Evolutionary conservation across 37 sponge, comb jelly and placozoan genomes (phyloP).

Genomic region (Diacarnus erythraeanus): DNA sequence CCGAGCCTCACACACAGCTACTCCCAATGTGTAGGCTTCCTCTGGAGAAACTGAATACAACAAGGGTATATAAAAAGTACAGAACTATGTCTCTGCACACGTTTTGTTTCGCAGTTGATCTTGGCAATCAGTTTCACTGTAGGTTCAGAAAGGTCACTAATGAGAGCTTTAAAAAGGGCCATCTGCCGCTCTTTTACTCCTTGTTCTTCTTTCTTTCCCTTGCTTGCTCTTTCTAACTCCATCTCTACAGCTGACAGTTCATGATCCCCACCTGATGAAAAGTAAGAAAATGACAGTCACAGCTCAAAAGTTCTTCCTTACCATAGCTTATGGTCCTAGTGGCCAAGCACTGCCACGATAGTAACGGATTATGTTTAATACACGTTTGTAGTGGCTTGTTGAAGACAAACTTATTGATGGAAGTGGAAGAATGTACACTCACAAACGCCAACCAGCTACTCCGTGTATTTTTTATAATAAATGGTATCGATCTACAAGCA

Average conservation of each 20-base stretch:
- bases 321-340: too few relatives aligned
- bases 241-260: constrained; percentile 11
- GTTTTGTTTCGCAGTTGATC: constrained; percentile 37
- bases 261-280: constrained; percentile 2
- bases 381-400: too few relatives aligned
- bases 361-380: too few relatives aligned
- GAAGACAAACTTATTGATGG: too few relatives aligned
- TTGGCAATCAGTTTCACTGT: constrained; percentile 25
- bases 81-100: neutral
- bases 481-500: too few relatives aligned
- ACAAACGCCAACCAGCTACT: too few relatives aligned
- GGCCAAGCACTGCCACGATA: too few relatives aligned
- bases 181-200: constrained; percentile 35
- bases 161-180: constrained; percentile 21
- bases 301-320: too few relatives aligned
- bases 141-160: constrained; percentile 25
- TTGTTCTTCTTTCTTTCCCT: neutral
- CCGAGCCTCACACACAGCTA: constrained; percentile 33
- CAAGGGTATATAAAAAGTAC: neutral
- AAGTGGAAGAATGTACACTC: too few relatives aligned
- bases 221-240: neutral
- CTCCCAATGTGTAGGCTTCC: constrained; percentile 55
- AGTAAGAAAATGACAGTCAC: too few relatives aligned
- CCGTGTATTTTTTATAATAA: too few relatives aligned
- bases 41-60: constrained; percentile 30